Evolutionary conservation across 2,888 invertebrate species (phyloP).

Genomic region (Nymphalis polychloros): DNA sequence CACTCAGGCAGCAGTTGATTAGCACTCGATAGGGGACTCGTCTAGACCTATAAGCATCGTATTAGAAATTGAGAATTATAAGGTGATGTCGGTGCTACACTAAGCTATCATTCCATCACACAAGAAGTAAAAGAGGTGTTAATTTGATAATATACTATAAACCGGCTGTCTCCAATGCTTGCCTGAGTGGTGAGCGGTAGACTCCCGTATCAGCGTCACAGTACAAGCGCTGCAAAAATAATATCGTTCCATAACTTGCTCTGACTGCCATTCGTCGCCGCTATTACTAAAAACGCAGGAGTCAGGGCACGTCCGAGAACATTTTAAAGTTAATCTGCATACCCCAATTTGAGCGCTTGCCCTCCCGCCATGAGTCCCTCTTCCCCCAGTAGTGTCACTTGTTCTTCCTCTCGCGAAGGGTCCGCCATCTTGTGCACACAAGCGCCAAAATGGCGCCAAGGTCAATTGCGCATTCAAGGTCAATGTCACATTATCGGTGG

Average conservation of each 20-base stretch:
- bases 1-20: slow-evolving; percentile 82
- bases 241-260: slow-evolving; percentile 77
- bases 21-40: slow-evolving; percentile 66
- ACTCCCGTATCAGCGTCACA: slow-evolving; percentile 86
- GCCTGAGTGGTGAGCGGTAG: slow-evolving; percentile 89
- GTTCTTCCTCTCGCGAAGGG: slow-evolving; percentile 97
- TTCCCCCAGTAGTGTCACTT: slow-evolving; percentile 97
- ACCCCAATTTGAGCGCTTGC: slow-evolving; percentile 99
- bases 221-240: slow-evolving; percentile 90
- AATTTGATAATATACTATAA: slow-evolving; percentile 78
- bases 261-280: slow-evolving; percentile 59
- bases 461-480: slow-evolving; percentile 86
- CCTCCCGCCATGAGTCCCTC: slow-evolving; percentile 97
- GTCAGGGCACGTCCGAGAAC: slow-evolving; percentile 69
- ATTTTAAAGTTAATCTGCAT: slow-evolving; percentile 79
- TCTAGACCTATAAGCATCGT: slow-evolving; percentile 57
- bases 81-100: slow-evolving; percentile 60
- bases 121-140: slow-evolving; percentile 73
- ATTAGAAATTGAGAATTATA: slow-evolving; percentile 54
- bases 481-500: slow-evolving; percentile 76
- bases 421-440: slow-evolving; percentile 96
- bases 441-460: slow-evolving; percentile 79
- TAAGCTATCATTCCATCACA: slow-evolving; percentile 80
- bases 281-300: slow-evolving; percentile 43
- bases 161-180: slow-evolving; percentile 84